Evolutionary conservation across 2,797 vertebrate species (phyloP).

Genomic region (Artibeus lituratus): DNA sequence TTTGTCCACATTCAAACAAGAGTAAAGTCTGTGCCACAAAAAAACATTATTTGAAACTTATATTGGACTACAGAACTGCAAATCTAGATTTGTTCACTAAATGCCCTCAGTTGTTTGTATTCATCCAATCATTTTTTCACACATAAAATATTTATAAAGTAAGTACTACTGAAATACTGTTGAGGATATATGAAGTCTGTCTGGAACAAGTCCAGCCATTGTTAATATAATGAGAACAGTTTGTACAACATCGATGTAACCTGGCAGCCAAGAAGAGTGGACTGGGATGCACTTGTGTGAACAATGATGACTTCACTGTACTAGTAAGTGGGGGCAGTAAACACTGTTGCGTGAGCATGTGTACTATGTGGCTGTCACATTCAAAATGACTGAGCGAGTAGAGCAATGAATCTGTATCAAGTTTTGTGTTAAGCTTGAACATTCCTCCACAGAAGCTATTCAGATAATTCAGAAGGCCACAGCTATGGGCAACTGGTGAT

Average conservation of each 20-base stretch:
- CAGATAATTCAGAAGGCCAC: background rate
- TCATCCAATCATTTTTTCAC: background rate
- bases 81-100: background rate
- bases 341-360: background rate
- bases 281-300: background rate
- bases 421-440: background rate
- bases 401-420: background rate
- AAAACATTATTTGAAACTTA: conserved; percentile 27
- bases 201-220: background rate
- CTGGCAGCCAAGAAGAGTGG: background rate
- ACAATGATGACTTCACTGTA: background rate
- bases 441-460: background rate
- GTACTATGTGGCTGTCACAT: background rate
- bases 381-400: background rate
- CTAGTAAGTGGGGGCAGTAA: background rate
- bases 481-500: background rate
- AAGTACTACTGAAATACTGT: background rate
- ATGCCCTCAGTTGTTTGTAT: background rate
- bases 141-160: background rate
- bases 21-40: background rate
- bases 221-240: background rate
- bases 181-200: background rate
- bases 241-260: background rate
- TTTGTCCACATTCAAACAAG: background rate
- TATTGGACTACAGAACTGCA: background rate